Base-by-base conservation (phyloP, 2,113 vertebrate species). In the Cyprinus carpio region DNA sequence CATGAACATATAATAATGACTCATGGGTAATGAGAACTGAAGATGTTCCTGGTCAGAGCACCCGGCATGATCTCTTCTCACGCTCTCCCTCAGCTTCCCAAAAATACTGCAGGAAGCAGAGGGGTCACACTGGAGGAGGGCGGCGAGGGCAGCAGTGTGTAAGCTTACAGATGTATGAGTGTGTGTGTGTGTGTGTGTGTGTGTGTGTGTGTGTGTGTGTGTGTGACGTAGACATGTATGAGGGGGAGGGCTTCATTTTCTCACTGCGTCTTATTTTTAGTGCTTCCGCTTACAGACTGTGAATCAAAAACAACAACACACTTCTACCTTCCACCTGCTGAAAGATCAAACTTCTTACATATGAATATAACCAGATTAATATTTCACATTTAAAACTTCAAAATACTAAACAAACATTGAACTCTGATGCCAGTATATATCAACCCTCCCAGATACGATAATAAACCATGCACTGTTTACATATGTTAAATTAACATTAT, bases 51-150 rank as follows among this genome's bases (percentile, higher is more conserved):
- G 72, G 23, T 75, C 23, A 74, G 71, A 25, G 11, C 2, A 1
- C 2, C 11, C 71, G 6, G 40, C 40, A 27, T 12, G 1, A 49
- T 89, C 71, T 65, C 75, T 94, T 95, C 94, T 93, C 94, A 95
- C 92, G 93, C 92, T 93, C 93, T 75, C n/a, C 76, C 86, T 79
- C 6, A 89, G 87, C 85, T 72, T 87, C 88, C 90, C 87, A 75
- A 89, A 91, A 93, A 93, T 92, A 91, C 86, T 87, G 90, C 94
- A 94, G 94, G 94, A 95, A 94, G 91, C 87, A 10, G 25, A 71
- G 89, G 87, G 88, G 86, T 91, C 87, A 87, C 71, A 60, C 75
- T 67, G 67, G 78, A 84, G 20, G 72, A 64, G 78, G 64, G 76
- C 15, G 25, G 25, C 10, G 54, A 72, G 87, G 75, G 46, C 49